phyloP scores from a whole-genome alignment of 2,797 vertebrate genomes.

The Lepidocolaptes lacrymiger region DNA sequence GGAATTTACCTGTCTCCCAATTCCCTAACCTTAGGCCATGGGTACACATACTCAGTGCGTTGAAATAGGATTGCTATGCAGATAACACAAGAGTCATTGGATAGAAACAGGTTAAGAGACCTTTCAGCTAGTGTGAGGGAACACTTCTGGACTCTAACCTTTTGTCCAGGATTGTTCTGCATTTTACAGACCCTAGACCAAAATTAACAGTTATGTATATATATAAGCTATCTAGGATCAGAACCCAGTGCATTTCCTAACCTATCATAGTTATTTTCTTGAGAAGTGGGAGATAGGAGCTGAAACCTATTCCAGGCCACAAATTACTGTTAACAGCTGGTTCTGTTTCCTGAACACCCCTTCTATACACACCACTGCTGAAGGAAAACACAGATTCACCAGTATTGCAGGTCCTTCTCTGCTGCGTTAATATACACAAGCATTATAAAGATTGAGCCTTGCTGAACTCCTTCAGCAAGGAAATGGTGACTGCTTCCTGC shows the following conservation, averaged over 20 bases:
- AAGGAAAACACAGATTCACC: not conserved
- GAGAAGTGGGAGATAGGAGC: not conserved
- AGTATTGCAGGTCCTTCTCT: not conserved
- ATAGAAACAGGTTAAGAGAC: not conserved
- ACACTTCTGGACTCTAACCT: not conserved
- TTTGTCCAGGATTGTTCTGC: not conserved
- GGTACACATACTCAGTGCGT: not conserved
- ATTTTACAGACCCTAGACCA: not conserved
- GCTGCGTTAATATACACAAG: not conserved
- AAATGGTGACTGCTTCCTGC: not conserved
- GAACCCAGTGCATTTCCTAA: not conserved
- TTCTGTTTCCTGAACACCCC: not conserved
- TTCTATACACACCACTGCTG: not conserved
- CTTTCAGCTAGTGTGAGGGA: not conserved
- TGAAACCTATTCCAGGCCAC: not conserved
- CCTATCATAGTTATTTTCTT: not conserved
- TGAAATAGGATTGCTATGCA: fast-evolving
- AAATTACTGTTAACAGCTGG: not conserved
- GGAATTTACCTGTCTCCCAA: not conserved
- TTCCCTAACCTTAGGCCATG: not conserved
- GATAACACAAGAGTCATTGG: not conserved
- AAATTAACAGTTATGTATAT: not conserved
- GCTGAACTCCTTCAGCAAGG: not conserved
- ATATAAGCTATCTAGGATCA: not conserved
- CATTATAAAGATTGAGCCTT: not conserved